phyloP scores from a whole-genome alignment of 2,888 invertebrate species.

The Nomada lathburiana region DNA sequence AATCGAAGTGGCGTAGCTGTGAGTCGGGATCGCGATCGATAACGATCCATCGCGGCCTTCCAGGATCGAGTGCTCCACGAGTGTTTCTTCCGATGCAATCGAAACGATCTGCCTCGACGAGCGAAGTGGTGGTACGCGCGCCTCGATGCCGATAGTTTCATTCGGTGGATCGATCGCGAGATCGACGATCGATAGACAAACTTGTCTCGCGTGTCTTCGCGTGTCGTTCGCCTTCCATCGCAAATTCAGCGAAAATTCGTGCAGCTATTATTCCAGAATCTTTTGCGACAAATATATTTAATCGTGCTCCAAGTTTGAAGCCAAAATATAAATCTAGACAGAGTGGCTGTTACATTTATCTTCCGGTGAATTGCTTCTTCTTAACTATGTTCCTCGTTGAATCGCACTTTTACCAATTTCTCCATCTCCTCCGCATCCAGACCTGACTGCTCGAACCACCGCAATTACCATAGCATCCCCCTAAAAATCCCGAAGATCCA shows the following conservation, averaged over 20 bases:
- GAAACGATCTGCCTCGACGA: conserved; percentile 40
- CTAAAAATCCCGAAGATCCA: too few species aligned
- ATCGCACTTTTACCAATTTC: too few species aligned
- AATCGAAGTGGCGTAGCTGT: conserved; percentile 23
- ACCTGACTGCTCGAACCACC: too few species aligned
- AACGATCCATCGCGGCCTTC: conserved; percentile 48
- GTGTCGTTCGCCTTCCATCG: not conserved
- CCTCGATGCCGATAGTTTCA: conserved; percentile 32
- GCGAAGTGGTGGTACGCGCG: conserved; percentile 46
- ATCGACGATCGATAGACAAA: conserved; percentile 35
- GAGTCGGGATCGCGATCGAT: conserved; percentile 42
- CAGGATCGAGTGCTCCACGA: conserved; percentile 7
- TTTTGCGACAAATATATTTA: too few species aligned
- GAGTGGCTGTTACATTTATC: not conserved
- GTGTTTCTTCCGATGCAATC: conserved; percentile 23
- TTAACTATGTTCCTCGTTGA: too few species aligned
- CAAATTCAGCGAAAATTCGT: not conserved
- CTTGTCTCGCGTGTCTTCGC: conserved; percentile 20
- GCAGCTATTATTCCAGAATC: too few species aligned
- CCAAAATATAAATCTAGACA: too few species aligned
- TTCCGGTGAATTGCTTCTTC: too few species aligned
- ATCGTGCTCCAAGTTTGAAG: too few species aligned
- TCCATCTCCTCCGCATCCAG: too few species aligned
- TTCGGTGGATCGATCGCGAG: conserved; percentile 39
- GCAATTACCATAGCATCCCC: too few species aligned